These are phyloP conservation scores for Momotus momota DNA, from an alignment of 2,797 vertebrate species.

Conservation along the genomic window DNA sequence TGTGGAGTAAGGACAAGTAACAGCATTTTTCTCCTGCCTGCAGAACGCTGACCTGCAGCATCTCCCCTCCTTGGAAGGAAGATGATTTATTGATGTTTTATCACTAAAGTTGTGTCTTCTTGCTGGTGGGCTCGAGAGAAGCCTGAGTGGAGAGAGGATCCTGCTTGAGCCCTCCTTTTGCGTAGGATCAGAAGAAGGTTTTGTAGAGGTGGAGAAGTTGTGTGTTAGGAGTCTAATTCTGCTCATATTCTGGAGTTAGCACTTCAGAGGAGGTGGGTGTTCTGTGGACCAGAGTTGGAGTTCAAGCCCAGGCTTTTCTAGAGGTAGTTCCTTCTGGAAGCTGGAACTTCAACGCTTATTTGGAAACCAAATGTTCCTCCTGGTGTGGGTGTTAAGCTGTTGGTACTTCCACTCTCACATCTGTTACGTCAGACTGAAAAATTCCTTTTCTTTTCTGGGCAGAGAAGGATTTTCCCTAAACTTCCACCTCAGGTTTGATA, in stretches of 20 bases:
- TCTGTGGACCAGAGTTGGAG: neutral
- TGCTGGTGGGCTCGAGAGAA: neutral
- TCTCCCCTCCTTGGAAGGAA: neutral
- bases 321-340: neutral
- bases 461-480: neutral
- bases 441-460: neutral
- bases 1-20: neutral
- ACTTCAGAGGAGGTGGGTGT: neutral
- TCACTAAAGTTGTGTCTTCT: neutral
- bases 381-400: neutral
- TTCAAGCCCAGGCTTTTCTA: neutral
- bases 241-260: neutral
- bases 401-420: neutral
- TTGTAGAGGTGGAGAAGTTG: neutral
- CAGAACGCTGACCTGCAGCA: neutral
- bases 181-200: neutral
- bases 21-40: neutral
- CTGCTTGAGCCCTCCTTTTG: neutral
- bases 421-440: neutral
- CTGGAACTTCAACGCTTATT: neutral
- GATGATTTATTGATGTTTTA: neutral
- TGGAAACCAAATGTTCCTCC: neutral
- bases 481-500: neutral
- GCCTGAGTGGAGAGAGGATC: neutral
- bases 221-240: neutral